Evolutionary conservation across 2,113 vertebrate genomes (phyloP).

Genomic region (human): GRCh38 chr2:16331501-16332000

Average conservation of each 20-base stretch:
- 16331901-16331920: accelerated
- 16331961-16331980: background rate
- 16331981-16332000: background rate
- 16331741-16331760: background rate
- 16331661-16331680: accelerated
- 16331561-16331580: background rate
- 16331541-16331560: background rate
- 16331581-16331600: background rate
- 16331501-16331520: background rate
- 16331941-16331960: too few species aligned
- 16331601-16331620: background rate
- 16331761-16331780: background rate
- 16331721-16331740: background rate
- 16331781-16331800: background rate
- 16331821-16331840: too few species aligned
- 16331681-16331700: background rate
- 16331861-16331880: background rate
- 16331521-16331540: background rate
- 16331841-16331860: background rate
- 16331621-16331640: background rate
- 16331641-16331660: background rate
- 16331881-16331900: background rate
- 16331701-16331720: background rate
- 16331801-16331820: background rate
- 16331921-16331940: accelerated